Base-by-base conservation (phyloP, 1,140 invertebrate species). In the Neotoxoptera formosana region DNA sequence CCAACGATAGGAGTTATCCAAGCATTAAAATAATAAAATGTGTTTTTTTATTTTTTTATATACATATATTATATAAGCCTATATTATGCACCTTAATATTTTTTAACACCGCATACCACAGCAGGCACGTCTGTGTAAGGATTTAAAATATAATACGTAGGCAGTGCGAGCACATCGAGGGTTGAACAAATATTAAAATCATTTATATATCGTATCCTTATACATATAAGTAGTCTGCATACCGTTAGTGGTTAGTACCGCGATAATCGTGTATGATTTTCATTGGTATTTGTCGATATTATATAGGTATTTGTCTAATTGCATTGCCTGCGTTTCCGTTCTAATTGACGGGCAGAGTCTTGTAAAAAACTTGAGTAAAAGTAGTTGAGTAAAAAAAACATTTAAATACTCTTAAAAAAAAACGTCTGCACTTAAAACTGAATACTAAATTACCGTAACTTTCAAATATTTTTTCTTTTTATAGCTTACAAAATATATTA, bases 1-100 rank as follows among this genome's bases (percentile, higher is more conserved):
- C 36, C 81, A 41, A 41, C 83, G 36, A n/a, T n/a, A 25, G 83
- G 8, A 87, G 23, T 25, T 47, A 47, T 87, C 30, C 11, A 47
- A 48, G 45, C 47, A 48, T 87, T 87, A n/a, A 48, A 87, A 87
- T 48, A 48, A n/a, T 87, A 87, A 25, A 84, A 41, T 87, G 30
- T 17, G 4, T 87, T 87, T 86, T 86, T 47, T 87, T 20, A 48
- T 7, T n/a, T n/a, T n/a, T n/a, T n/a, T 41, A 41, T 41, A 41
- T 41, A 41, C 4, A 87, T 87, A 41, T 25, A 41, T 23, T 83
- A 83, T 36, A 36, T 23, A 23, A 36, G 20, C 76, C 76, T 36
- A 83, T 34, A 41, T 41, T 34, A 41, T 41, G 36, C 60, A 76
- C 60, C 60, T 76, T 76, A 14, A n/a, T 76, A 76, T 76, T 76